A percentile compares a stretch with the other conserved stretches of the same genome.
Evolutionary conservation across 1,140 invertebrate species (phyloP).

Genomic region (Aleiodes sp.): DNA sequence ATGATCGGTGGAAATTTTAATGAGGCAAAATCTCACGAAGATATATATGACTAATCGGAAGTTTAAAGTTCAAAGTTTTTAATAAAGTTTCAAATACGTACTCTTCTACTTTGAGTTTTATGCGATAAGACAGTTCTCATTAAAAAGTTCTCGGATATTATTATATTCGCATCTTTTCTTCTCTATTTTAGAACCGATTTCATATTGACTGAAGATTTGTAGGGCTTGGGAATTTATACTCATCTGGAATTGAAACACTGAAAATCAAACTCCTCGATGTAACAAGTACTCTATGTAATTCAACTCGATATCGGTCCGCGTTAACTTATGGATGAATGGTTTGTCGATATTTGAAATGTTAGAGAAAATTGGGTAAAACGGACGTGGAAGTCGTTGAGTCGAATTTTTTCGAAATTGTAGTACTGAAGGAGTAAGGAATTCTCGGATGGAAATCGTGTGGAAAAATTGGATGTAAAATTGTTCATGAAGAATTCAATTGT

Average conservation of each 20-base stretch:
- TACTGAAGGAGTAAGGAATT: no score
- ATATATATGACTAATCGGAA: not conserved
- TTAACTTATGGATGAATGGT: no score
- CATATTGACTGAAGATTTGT: not conserved
- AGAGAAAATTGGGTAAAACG: no score
- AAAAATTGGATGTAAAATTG: no score
- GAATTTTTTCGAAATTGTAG: no score
- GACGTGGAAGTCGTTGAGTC: no score
- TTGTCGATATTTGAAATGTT: no score
- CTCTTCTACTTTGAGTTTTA: slow-evolving; percentile 39
- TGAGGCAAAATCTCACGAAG: not conserved
- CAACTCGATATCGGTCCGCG: no score
- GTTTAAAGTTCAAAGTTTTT: slow-evolving; percentile 27
- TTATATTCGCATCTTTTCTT: not conserved
- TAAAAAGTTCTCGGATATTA: slow-evolving; percentile 29
- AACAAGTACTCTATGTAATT: no score
- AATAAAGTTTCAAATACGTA: slow-evolving; percentile 3
- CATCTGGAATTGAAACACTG: not conserved
- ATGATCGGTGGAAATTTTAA: slow-evolving; percentile 4
- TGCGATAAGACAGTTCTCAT: slow-evolving; percentile 36
- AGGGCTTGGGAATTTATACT: not conserved
- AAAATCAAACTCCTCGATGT: not conserved
- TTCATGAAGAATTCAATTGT: no score
- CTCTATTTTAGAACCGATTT: no score
- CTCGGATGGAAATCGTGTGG: no score